A percentile compares a stretch with the other conserved stretches of the same genome.
phyloP scores from a whole-genome alignment of 2,797 vertebrate genomes.

The Sebastes trivittatus region DNA sequence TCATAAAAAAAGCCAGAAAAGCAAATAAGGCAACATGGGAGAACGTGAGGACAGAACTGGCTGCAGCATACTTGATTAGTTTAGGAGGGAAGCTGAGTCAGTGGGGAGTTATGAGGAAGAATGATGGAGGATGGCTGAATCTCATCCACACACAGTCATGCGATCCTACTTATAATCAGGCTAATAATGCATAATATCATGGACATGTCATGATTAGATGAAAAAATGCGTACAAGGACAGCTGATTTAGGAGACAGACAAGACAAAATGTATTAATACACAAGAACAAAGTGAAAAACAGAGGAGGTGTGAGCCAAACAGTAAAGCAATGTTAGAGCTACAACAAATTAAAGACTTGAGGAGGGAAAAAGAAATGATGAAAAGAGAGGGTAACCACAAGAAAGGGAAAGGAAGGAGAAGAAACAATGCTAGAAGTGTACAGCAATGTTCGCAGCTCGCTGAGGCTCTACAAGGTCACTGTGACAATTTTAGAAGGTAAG shows the following conservation, averaged over 20 bases:
- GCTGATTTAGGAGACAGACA: background rate
- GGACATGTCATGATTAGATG: background rate
- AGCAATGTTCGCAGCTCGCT: background rate
- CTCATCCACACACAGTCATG: background rate
- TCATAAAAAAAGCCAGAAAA: background rate
- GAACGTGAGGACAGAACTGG: background rate
- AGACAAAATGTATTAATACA: background rate
- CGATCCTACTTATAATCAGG: background rate
- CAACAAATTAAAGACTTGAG: background rate
- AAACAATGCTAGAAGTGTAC: background rate
- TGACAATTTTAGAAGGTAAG: background rate
- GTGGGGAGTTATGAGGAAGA: background rate
- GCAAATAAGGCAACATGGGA: background rate
- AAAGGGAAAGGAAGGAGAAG: background rate
- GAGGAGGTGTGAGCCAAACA: background rate
- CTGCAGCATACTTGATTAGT: background rate
- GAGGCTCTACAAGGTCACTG: background rate
- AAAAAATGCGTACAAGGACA: background rate
- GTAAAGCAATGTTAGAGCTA: background rate
- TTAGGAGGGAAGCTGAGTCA: background rate
- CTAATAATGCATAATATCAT: background rate
- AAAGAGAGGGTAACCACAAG: background rate
- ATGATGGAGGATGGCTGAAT: background rate
- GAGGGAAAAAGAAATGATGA: background rate
- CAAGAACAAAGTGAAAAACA: background rate